Evolutionary conservation across 2,797 vertebrate species (phyloP).

Genomic region (Pseudochaenichthys georgianus): DNA sequence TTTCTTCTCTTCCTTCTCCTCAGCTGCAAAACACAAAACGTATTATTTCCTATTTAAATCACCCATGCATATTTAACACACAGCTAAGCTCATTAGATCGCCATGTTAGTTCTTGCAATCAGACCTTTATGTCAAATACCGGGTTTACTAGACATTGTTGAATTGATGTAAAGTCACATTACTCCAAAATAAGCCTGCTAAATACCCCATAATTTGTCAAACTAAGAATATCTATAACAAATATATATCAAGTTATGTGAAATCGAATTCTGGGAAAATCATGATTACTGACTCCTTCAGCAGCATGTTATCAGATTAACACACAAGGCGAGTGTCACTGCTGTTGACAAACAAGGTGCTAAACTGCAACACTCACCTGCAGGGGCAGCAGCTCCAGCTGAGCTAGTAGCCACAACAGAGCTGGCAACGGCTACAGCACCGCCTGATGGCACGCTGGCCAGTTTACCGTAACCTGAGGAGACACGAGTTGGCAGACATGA

Average conservation of each 20-base stretch:
- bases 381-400: slow-evolving; percentile 81
- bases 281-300: not conserved
- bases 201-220: not conserved
- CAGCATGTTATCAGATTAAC: not conserved
- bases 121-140: not conserved
- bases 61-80: not conserved
- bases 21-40: slow-evolving; percentile 70
- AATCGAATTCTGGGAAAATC: no score
- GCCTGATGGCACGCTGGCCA: slow-evolving; percentile 86
- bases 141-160: not conserved
- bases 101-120: not conserved
- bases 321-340: slow-evolving; percentile 37
- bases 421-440: slow-evolving; percentile 84
- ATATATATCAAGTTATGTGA: no score
- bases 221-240: not conserved
- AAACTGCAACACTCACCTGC: slow-evolving; percentile 79
- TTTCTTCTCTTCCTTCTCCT: slow-evolving; percentile 97
- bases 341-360: slow-evolving; percentile 55
- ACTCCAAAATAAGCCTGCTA: not conserved
- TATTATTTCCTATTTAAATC: not conserved
- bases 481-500: slow-evolving; percentile 54
- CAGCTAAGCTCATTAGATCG: not conserved
- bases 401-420: slow-evolving; percentile 70
- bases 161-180: not conserved
- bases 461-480: slow-evolving; percentile 83